A percentile compares a stretch with the other conserved stretches of the same genome.
These are phyloP conservation scores for Parasteatoda tepidariorum DNA, from an alignment of 1,140 invertebrate species.

Conservation along the genomic window DNA sequence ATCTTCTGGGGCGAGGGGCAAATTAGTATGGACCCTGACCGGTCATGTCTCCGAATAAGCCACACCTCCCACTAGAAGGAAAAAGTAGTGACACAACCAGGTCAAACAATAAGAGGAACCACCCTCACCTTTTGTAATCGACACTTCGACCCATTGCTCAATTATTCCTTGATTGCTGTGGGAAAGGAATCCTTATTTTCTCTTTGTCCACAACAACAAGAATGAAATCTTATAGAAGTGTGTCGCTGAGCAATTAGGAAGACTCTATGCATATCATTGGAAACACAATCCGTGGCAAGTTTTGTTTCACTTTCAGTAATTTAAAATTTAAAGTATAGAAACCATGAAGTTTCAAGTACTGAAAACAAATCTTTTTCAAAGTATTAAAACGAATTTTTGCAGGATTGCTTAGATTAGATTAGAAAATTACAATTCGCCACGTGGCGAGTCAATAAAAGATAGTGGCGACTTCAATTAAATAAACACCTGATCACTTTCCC, in stretches of 20 bases:
- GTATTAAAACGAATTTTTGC: no score
- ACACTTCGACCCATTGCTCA: conserved; percentile 33
- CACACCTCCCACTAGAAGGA: conserved; percentile 19
- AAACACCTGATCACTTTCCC: no score
- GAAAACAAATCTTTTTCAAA: no score
- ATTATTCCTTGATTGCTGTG: background rate
- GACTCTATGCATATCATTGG: no score
- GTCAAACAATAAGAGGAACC: conserved; percentile 35
- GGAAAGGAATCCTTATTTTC: background rate
- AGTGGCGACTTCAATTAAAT: no score
- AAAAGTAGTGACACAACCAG: conserved; percentile 56
- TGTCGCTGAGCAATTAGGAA: background rate
- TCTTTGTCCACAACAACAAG: background rate
- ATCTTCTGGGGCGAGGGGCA: background rate
- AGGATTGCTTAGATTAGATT: no score
- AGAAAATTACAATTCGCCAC: no score
- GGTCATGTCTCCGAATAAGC: background rate
- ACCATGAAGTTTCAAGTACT: no score
- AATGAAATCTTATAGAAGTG: background rate
- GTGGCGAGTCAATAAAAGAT: no score
- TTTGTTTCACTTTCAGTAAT: no score
- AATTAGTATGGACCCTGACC: background rate
- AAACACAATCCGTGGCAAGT: no score
- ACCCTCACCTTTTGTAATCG: conserved; percentile 59
- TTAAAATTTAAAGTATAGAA: no score